These are phyloP conservation scores for Macrochelys suwanniensis DNA, from an alignment of 2,797 vertebrate species.

Conservation along the genomic window DNA sequence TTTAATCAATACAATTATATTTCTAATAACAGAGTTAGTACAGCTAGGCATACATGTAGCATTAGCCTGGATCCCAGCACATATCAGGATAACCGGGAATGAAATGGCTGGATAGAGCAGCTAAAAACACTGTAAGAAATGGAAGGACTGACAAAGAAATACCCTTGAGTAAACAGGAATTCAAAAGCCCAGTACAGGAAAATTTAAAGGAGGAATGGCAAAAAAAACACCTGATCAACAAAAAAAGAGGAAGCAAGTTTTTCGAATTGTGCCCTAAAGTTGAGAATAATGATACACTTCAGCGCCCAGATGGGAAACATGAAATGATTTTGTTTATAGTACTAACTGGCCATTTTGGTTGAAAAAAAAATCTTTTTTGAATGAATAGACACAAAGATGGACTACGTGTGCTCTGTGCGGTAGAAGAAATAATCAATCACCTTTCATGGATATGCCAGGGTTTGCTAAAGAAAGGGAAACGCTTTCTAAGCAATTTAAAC, in stretches of 20 bases:
- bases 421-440: neutral
- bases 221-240: neutral
- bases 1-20: too few species aligned
- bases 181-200: neutral
- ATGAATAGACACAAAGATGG: neutral
- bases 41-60: neutral
- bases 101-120: neutral
- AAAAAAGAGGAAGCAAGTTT: neutral
- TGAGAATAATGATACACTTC: neutral
- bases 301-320: neutral
- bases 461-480: neutral
- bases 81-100: neutral
- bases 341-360: neutral
- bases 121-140: neutral
- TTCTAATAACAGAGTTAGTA: too few species aligned
- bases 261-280: neutral
- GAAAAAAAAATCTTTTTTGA: neutral
- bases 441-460: neutral
- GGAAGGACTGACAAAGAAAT: neutral
- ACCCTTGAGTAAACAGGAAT: neutral
- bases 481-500: neutral
- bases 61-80: neutral
- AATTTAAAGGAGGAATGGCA: neutral
- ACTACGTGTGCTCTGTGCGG: neutral
- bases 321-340: neutral